phyloP scores from a whole-genome alignment of 1,140 invertebrate genomes.

The Drosophila tropicalis region DNA sequence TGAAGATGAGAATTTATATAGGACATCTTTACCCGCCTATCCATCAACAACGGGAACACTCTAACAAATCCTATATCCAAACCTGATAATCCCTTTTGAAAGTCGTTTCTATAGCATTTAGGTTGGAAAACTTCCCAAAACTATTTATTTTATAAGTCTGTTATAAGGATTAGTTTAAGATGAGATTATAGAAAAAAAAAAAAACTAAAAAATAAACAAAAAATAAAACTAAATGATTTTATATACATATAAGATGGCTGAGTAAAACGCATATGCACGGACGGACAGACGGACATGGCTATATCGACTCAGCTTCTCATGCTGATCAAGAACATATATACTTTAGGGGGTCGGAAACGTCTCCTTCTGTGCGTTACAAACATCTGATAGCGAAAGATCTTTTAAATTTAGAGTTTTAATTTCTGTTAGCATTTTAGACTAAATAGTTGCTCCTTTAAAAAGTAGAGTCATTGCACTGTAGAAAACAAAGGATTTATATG shows the following conservation, averaged over 20 bases:
- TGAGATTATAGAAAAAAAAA: constrained; percentile 28
- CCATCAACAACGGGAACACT: constrained; percentile 34
- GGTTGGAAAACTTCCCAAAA: constrained; percentile 70
- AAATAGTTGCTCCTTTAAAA: no score
- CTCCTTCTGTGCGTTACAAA: no score
- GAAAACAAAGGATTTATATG: constrained; percentile 34
- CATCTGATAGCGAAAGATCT: no score
- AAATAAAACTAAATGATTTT: constrained; percentile 58
- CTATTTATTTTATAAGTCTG: constrained; percentile 73
- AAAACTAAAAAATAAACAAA: constrained; percentile 20
- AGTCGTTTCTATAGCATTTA: constrained; percentile 69
- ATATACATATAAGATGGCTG: no score
- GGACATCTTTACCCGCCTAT: constrained; percentile 67
- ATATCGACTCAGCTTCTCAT: no score
- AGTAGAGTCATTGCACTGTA: background rate
- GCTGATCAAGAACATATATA: no score
- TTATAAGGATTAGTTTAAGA: constrained; percentile 46
- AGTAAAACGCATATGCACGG: no score
- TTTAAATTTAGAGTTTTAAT: no score
- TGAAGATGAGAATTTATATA: constrained; percentile 23
- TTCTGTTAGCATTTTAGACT: no score
- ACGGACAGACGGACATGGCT: no score
- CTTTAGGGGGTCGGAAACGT: no score
- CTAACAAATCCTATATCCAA: constrained; percentile 24
- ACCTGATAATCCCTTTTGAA: constrained; percentile 32